A percentile compares a stretch with the other conserved stretches of the same genome.
phyloP scores from a whole-genome alignment of 2,888 invertebrate genomes.

The Cryptus armator region DNA sequence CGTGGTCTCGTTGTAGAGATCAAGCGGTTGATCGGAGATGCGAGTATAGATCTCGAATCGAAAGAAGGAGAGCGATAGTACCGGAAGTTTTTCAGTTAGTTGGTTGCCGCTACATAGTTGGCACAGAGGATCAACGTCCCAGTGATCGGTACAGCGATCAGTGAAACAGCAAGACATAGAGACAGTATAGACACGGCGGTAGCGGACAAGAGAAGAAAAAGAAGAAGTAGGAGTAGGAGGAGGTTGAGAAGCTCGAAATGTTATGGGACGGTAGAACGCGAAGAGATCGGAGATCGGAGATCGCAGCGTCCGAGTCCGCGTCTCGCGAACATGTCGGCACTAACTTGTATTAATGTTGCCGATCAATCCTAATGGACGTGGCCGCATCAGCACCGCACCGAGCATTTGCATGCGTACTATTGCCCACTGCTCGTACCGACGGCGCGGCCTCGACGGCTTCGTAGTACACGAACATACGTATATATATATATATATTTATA shows the following conservation, averaged over 20 bases:
- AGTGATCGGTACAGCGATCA: constrained; percentile 62
- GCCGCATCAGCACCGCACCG: constrained; percentile 80
- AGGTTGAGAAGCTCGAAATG: constrained; percentile 67
- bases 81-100: constrained; percentile 60
- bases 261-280: constrained; percentile 65
- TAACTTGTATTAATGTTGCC: constrained; percentile 84
- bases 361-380: constrained; percentile 84
- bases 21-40: constrained; percentile 15
- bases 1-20: constrained; percentile 19
- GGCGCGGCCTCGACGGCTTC: constrained; percentile 17
- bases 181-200: constrained; percentile 25
- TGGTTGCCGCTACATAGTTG: constrained; percentile 40
- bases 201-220: constrained; percentile 34
- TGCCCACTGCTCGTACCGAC: constrained; percentile 16
- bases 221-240: constrained; percentile 42
- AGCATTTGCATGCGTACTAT: constrained; percentile 70
- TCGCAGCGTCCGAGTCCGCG: constrained; percentile 72
- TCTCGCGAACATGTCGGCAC: constrained; percentile 82
- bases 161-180: constrained; percentile 49
- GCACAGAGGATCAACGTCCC: constrained; percentile 52
- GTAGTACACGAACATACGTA: constrained; percentile 1
- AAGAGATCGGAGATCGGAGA: constrained; percentile 76
- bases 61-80: constrained; percentile 37
- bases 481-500: constrained; percentile 1
- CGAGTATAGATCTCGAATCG: constrained; percentile 31